Conservation (phyloP, 1,140 invertebrate genomes). For the Halictus rubicundus region DNA sequence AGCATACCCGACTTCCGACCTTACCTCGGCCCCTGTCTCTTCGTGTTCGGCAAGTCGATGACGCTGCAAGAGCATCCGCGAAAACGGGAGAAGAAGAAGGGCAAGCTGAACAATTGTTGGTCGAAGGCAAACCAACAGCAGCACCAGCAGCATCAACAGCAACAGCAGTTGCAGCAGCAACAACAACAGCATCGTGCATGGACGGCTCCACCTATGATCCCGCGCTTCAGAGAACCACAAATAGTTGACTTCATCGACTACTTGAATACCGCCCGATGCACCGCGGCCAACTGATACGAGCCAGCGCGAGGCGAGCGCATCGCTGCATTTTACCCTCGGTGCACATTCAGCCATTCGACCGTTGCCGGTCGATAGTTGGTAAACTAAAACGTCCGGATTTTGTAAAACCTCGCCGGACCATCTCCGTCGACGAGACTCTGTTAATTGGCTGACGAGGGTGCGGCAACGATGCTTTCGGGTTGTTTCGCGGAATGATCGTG, state of each 20-base stretch:
- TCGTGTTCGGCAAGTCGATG: constrained; percentile 80
- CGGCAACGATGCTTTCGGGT: too few relatives aligned
- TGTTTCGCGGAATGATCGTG: too few relatives aligned
- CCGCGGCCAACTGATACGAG: constrained; percentile 44
- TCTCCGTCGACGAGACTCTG: background rate
- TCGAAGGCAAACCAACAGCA: constrained; percentile 45
- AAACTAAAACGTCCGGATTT: background rate
- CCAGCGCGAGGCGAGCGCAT: background rate
- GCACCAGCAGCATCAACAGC: constrained; percentile 45
- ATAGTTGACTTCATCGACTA: constrained; percentile 68
- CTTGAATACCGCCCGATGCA: constrained; percentile 49
- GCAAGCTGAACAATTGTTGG: constrained; percentile 56
- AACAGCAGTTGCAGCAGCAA: constrained; percentile 16
- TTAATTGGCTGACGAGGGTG: too few relatives aligned
- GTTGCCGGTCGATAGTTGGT: background rate
- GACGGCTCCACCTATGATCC: constrained; percentile 60
- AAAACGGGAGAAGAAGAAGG: constrained; percentile 44
- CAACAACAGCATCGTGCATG: constrained; percentile 58
- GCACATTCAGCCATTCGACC: background rate
- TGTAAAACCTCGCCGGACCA: background rate
- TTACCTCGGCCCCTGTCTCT: constrained; percentile 82
- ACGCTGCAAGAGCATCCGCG: constrained; percentile 38
- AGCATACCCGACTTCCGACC: constrained; percentile 80
- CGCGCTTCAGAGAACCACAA: constrained; percentile 53
- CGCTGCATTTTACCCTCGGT: background rate